Percentiles rank a stretch among this genome's conserved stretches.
Evolutionary conservation across 2,797 vertebrate genomes (phyloP).

Genomic region (Crocodylus rhombifer): DNA sequence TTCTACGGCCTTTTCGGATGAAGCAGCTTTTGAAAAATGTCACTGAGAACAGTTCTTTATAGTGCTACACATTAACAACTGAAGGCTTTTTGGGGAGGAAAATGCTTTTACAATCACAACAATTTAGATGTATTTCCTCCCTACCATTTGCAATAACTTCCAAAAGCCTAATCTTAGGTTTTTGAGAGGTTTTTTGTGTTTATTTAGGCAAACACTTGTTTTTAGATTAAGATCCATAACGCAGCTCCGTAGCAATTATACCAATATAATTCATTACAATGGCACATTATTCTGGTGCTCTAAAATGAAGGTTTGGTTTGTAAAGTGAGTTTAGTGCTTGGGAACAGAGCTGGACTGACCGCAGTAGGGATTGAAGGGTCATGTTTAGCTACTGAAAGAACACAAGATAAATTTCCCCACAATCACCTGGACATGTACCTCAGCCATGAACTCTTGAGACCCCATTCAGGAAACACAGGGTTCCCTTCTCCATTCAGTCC

Average conservation of each 20-base stretch:
- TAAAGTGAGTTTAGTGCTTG: not conserved
- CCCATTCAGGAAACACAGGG: not conserved
- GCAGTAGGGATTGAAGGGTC: not conserved
- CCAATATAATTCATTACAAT: not conserved
- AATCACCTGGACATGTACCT: not conserved
- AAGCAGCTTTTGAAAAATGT: not conserved
- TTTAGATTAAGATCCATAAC: constrained; percentile 4
- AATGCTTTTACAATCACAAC: not conserved
- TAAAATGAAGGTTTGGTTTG: not conserved
- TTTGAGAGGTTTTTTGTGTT: not conserved
- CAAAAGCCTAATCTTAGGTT: not conserved
- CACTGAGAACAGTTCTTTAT: not conserved
- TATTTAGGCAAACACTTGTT: not conserved
- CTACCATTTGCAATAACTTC: not conserved
- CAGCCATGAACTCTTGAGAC: not conserved
- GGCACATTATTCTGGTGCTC: not conserved
- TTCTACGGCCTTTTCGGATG: not conserved
- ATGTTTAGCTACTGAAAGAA: not conserved
- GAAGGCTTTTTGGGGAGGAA: not conserved
- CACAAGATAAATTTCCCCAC: not conserved
- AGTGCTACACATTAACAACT: not conserved
- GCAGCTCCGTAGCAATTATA: not conserved
- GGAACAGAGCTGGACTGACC: not conserved
- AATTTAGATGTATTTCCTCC: not conserved
- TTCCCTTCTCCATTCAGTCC: not conserved